Conservation (phyloP, 1,140 invertebrate genomes). For the Panonychus citri region DNA sequence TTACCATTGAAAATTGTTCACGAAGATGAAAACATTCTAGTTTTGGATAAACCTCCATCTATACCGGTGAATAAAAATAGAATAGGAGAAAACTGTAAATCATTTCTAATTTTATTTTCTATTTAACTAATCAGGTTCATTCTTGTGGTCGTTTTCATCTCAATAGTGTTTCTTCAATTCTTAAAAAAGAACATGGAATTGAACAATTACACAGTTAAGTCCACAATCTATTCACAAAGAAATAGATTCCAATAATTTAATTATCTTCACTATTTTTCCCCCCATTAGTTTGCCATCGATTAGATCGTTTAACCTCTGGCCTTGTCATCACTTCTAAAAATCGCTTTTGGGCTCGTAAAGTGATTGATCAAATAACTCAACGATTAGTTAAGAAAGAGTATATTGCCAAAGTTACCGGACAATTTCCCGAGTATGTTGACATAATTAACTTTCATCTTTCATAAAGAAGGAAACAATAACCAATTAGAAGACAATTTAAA, state of each 20-base stretch:
- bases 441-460: too few relatives aligned
- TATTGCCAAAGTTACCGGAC: slow-evolving; percentile 80
- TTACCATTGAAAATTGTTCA: slow-evolving; percentile 80
- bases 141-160: slow-evolving; percentile 87
- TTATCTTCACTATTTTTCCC: slow-evolving; percentile 2
- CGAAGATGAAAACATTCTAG: slow-evolving; percentile 91
- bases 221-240: slow-evolving; percentile 24
- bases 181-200: slow-evolving; percentile 83
- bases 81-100: not conserved
- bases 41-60: slow-evolving; percentile 98
- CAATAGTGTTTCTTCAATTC: slow-evolving; percentile 84
- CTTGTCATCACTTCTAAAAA: slow-evolving; percentile 77
- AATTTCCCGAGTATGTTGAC: slow-evolving; percentile 89
- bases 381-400: slow-evolving; percentile 85
- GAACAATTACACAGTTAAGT: slow-evolving; percentile 70
- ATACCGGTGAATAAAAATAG: slow-evolving; percentile 50
- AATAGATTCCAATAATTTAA: too few relatives aligned
- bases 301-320: slow-evolving; percentile 37
- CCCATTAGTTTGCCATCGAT: slow-evolving; percentile 24
- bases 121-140: slow-evolving; percentile 44
- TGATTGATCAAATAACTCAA: slow-evolving; percentile 80
- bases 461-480: slow-evolving; percentile 3
- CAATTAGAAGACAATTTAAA: not conserved
- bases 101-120: not conserved
- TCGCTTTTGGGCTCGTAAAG: slow-evolving; percentile 65